Evolutionary conservation across 2,797 vertebrate genomes (phyloP), one percentile per base, ranked within the genome.

Genomic region (Peromyscus attwateri): DNA sequence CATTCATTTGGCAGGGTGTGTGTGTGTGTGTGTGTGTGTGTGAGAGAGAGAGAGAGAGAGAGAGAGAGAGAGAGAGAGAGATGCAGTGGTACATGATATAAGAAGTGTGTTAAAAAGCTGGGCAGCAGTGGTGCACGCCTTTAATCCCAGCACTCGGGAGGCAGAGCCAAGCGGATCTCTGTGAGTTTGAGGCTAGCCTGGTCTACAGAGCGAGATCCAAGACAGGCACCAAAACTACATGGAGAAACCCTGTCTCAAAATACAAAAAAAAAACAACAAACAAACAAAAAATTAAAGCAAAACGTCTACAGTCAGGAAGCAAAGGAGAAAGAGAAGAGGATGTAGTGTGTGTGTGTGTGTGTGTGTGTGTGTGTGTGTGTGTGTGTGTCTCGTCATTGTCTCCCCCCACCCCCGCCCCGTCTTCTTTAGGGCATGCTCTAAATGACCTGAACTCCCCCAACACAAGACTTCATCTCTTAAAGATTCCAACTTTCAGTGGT

Each of bases 331-430:
- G 31, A 19, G 11, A 25, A 76, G 55, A 16, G 23, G 16, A 19
- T 25, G 34, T 55, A 37, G 6, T n/a, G 7, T n/a, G 31, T n/a
- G 66, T 34, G 66, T 62, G 46, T 46, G 43, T 34, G 64, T 31
- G 64, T 60, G 17, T 60, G 43, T 43, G 43, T 43, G 43, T 46
- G 10, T n/a, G 6, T 34, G 31, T 34, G 64, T 31, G 64, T 60
- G 19, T 60, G 40, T 40, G 40, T 40, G 40, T 40, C 40, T 40
- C 40, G 10, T n/a, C 2, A 21, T 52, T 17, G 55, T 3, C 37
- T 12, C 13, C 3, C 12, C 7, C 10, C 10, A 34, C 2, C 10
- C 17, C 2, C 8, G 1, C 37, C 23, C 17, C 6, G 3, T 16
- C 21, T 14, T 52, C 40, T n/a, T 17, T 46, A 31, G 55, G 3